phyloP scores from a whole-genome alignment of 2,888 invertebrate species.

The Lordiphosa fenestrarum region DNA sequence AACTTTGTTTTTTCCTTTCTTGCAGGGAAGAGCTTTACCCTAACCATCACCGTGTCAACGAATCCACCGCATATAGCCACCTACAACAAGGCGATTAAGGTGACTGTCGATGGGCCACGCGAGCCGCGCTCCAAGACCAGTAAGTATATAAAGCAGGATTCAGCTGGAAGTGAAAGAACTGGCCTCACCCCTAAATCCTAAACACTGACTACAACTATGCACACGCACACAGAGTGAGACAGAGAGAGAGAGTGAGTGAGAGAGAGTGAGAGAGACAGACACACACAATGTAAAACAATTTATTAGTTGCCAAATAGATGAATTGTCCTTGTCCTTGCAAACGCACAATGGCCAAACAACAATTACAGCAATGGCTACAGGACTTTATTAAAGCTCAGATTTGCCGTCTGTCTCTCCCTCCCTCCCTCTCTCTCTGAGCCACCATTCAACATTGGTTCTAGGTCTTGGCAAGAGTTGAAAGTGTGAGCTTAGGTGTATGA shows the following conservation, averaged over 20 bases:
- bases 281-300: conserved; percentile 51
- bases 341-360: conserved; percentile 4
- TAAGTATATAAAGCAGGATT: conserved; percentile 82
- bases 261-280: not conserved
- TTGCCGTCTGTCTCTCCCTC: too few species aligned
- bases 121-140: conserved; percentile 97
- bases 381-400: not conserved
- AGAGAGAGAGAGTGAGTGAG: not conserved
- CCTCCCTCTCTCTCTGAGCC: too few species aligned
- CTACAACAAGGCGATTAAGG: conserved; percentile 98
- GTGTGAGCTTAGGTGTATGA: too few species aligned
- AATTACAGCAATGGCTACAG: conserved; percentile 1
- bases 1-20: conserved; percentile 40
- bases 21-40: conserved; percentile 97
- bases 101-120: conserved; percentile 97
- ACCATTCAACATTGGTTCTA: too few species aligned
- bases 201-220: conserved; percentile 8
- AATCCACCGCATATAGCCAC: conserved; percentile 97
- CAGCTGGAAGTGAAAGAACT: too few species aligned
- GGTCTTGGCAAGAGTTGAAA: too few species aligned
- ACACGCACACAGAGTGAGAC: conserved; percentile 9
- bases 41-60: conserved; percentile 97
- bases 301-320: conserved; percentile 61
- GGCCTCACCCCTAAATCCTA: conserved; percentile 14
- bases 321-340: conserved; percentile 29